Conservation (phyloP, 2,113 vertebrate species). For the Gadus macrocephalus region DNA sequence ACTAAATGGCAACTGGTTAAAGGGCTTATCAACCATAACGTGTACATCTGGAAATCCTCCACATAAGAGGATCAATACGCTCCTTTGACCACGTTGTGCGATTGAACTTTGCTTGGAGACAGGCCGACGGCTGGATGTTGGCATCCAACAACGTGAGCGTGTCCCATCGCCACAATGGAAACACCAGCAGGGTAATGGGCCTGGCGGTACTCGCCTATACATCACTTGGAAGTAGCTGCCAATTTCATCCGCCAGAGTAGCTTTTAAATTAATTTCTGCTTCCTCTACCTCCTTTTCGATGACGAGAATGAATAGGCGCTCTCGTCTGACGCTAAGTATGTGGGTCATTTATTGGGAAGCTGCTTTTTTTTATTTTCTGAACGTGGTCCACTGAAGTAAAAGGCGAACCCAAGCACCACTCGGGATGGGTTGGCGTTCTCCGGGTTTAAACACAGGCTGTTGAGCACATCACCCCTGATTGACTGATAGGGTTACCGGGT, state of each 20-base stretch:
- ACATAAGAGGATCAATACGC: too few relatives aligned
- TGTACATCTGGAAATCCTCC: too few relatives aligned
- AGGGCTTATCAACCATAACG: too few relatives aligned
- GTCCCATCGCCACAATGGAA: constrained; percentile 1
- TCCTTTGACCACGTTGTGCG: too few relatives aligned
- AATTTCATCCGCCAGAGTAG: constrained; percentile 24
- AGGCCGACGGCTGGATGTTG: background rate
- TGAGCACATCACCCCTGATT: too few relatives aligned
- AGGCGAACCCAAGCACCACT: constrained; percentile 5
- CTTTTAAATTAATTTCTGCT: constrained; percentile 30
- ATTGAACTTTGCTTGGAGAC: background rate
- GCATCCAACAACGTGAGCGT: background rate
- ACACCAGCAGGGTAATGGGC: constrained; percentile 9
- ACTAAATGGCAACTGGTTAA: too few relatives aligned
- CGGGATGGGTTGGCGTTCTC: too few relatives aligned
- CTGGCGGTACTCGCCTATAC: background rate
- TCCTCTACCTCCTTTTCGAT: constrained; percentile 2
- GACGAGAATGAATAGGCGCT: constrained; percentile 21
- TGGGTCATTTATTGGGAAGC: background rate
- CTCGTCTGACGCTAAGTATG: constrained; percentile 16
- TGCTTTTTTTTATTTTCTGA: constrained; percentile 28
- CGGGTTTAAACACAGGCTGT: too few relatives aligned
- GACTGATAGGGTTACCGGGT: too few relatives aligned
- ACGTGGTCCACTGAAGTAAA: constrained; percentile 21
- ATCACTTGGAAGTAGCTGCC: constrained; percentile 15